Base-by-base conservation (phyloP, 2,797 vertebrate genomes). In the Siniperca undulata region DNA sequence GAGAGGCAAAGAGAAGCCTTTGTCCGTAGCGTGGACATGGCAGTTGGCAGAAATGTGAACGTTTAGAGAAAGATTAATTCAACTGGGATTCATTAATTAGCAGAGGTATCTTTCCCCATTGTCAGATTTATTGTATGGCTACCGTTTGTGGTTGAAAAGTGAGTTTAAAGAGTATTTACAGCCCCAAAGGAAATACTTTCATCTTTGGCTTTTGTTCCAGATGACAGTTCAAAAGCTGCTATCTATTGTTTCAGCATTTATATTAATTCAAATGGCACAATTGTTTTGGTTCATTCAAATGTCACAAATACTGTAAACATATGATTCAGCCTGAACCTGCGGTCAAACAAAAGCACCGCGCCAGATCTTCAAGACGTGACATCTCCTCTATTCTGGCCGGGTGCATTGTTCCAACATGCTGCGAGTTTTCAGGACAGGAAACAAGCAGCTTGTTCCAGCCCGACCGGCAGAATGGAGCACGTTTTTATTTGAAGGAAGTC, bases 401-500 rank as follows among this genome's bases (percentile, higher is more conserved):
- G 55, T 42, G 88, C 94, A 96, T 96, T 96, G 95, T 95, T 95
- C 71, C 30, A 88, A 77, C 82, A 66, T 44, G 38, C 87, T 72
- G 88, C 88, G 70, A 87, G 86, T 92, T 88, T 95, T 93, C 90
- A 91, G 89, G 86, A 94, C 92, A 93, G 95, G 95, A 96, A 95
- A 87, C 88, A 1, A 81, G 92, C 91, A 81, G 92, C 93, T 95
- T 95, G 94, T 94, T 95, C 95, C 94, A 94, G 93, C 90, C 90
- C 66, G 78, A 91, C 70, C 82, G 74, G 88, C 91, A 81, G 83
- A 93, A 92, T 87, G 93, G 94, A 94, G 90, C 88, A 88, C 77
- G 85, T 91, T 93, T 96, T 95, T 95, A 95, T 96, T 94, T 88
- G 95, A 90, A 92, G 96, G 95, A 96, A 96, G 95, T 96, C 93